These are phyloP conservation scores for Dryobotodes eremita DNA, from an alignment of 2,888 invertebrate species.

Conservation along the genomic window DNA sequence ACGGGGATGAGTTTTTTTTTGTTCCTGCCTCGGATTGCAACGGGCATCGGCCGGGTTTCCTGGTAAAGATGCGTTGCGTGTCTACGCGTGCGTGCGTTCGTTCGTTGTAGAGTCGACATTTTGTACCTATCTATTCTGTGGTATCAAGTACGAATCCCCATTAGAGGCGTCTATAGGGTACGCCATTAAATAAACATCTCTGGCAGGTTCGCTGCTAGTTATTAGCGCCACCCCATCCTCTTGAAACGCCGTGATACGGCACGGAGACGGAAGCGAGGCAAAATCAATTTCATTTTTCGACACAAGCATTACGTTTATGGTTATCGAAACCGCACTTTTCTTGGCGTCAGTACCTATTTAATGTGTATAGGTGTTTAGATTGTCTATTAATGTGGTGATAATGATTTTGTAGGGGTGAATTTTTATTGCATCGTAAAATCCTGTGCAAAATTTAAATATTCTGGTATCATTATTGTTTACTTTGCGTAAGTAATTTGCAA, in stretches of 20 bases:
- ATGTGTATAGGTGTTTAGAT: slow-evolving; percentile 61
- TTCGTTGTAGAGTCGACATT: neutral
- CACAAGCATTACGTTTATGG: slow-evolving; percentile 88
- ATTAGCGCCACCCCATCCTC: slow-evolving; percentile 89
- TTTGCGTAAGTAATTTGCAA: neutral
- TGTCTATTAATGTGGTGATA: slow-evolving; percentile 57
- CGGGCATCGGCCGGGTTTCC: no score
- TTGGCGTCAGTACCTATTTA: slow-evolving; percentile 62
- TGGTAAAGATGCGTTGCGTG: no score
- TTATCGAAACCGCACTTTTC: slow-evolving; percentile 79
- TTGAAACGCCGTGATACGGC: slow-evolving; percentile 88
- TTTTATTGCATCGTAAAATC: slow-evolving; percentile 15
- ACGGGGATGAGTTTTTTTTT: neutral
- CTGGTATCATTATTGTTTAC: neutral
- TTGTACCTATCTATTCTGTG: neutral
- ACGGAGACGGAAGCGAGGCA: slow-evolving; percentile 86
- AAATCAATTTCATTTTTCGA: slow-evolving; percentile 91
- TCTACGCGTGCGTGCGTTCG: neutral
- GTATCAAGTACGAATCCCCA: slow-evolving; percentile 80
- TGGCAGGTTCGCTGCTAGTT: slow-evolving; percentile 86
- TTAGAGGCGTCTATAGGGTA: slow-evolving; percentile 87
- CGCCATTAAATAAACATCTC: slow-evolving; percentile 91
- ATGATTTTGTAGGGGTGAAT: slow-evolving; percentile 49
- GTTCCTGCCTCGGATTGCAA: no score
- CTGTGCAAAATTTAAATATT: slow-evolving; percentile 8